phyloP scores from a whole-genome alignment of 2,888 invertebrate species.

The Tuberolachnus salignus region DNA sequence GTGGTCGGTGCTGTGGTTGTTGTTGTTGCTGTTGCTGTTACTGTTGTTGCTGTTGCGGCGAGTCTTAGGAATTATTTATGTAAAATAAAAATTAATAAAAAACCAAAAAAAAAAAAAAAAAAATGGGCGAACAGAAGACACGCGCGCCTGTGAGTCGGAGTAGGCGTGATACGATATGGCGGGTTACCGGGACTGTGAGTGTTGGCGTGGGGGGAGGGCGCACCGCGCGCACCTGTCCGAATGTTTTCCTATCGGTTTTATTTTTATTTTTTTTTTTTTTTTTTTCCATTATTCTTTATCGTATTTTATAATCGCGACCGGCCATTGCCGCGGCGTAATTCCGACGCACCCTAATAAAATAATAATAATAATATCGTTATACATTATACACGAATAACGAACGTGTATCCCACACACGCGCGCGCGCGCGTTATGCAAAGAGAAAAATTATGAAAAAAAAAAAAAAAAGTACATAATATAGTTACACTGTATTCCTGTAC shows the following conservation, averaged over 20 bases:
- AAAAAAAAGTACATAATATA: no score
- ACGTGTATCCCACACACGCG: no score
- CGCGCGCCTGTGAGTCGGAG: slow-evolving; percentile 8
- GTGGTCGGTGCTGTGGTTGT: no score
- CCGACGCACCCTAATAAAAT: slow-evolving; percentile 9
- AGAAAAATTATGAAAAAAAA: no score
- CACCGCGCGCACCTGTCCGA: slow-evolving; percentile 47
- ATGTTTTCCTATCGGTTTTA: slow-evolving; percentile 42
- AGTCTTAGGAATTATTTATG: no score
- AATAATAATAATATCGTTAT: slow-evolving; percentile 4
- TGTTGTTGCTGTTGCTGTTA: no score
- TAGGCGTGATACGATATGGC: slow-evolving; percentile 53
- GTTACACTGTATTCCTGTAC: no score
- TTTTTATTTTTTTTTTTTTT: neutral
- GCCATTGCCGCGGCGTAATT: slow-evolving; percentile 46
- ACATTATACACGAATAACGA: no score
- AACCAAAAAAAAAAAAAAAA: neutral
- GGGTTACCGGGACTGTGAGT: slow-evolving; percentile 9
- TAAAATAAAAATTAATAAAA: neutral
- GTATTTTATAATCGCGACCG: slow-evolving; percentile 48
- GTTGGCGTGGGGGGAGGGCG: neutral
- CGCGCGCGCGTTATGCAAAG: no score
- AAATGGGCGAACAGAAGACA: slow-evolving; percentile 40
- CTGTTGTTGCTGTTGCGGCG: no score
- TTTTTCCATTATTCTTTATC: slow-evolving; percentile 7